phyloP scores from a whole-genome alignment of 2,113 vertebrate species.

The Falco punctatus region DNA sequence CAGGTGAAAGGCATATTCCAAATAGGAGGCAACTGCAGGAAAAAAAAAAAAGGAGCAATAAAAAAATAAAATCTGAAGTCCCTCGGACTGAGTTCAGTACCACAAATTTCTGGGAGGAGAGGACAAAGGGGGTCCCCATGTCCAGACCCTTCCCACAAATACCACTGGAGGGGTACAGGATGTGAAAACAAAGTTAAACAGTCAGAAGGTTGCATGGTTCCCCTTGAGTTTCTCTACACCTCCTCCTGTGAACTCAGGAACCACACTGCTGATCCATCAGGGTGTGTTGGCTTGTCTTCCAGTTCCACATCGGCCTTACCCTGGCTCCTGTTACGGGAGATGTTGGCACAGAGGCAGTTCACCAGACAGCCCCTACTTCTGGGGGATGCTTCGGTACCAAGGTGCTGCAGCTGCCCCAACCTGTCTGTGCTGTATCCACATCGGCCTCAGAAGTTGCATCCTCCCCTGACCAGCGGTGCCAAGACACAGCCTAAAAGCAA shows the following conservation, averaged over 20 bases:
- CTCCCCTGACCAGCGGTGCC: background rate
- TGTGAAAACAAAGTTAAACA: rapidly evolving
- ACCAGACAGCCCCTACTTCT: background rate
- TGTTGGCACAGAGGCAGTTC: rapidly evolving
- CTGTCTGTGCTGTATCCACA: background rate
- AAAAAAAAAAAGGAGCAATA: background rate
- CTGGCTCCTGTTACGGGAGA: background rate
- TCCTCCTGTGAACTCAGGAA: background rate
- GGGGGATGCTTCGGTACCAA: rapidly evolving
- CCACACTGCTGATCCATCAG: rapidly evolving
- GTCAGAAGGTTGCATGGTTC: background rate
- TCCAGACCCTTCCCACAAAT: background rate
- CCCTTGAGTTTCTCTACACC: background rate
- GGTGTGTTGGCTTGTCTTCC: background rate
- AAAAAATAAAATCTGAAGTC: background rate
- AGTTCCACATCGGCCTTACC: background rate
- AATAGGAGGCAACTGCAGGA: background rate
- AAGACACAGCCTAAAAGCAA: background rate
- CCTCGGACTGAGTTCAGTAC: background rate
- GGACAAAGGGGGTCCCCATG: background rate
- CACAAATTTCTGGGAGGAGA: background rate
- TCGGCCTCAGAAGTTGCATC: background rate
- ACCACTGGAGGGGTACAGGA: background rate
- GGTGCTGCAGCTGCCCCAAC: background rate
- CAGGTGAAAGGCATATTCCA: background rate